Evolutionary conservation across 2,113 vertebrate genomes (phyloP).

Genomic region (Dryoscopus gambensis): DNA sequence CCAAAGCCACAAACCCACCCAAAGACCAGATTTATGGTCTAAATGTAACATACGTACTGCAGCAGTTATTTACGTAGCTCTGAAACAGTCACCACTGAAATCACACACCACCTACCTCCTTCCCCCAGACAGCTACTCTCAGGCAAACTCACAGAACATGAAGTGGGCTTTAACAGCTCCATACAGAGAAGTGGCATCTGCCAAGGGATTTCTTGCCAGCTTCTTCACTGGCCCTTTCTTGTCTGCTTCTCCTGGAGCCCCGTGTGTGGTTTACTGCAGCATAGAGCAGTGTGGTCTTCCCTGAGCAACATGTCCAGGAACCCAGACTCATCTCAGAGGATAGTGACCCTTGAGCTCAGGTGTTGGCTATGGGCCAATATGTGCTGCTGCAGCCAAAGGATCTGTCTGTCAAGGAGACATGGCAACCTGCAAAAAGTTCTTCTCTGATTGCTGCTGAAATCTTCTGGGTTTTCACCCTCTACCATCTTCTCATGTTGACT

Average conservation of each 20-base stretch:
- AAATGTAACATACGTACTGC: rapidly evolving
- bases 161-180: background rate
- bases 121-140: background rate
- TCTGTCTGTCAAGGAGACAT: background rate
- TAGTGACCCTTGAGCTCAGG: background rate
- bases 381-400: background rate
- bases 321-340: background rate
- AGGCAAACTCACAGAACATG: background rate
- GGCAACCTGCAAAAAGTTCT: background rate
- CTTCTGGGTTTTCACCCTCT: background rate
- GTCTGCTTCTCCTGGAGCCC: background rate
- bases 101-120: background rate
- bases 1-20: background rate
- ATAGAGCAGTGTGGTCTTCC: rapidly evolving
- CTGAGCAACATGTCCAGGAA: background rate
- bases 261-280: background rate
- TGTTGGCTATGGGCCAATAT: too few relatives aligned
- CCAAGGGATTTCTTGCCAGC: background rate
- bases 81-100: background rate
- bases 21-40: background rate
- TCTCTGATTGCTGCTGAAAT: background rate
- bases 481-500: background rate
- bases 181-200: rapidly evolving
- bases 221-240: background rate
- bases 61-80: background rate